These are phyloP conservation scores for Chaetodon trifasciatus DNA, from an alignment of 2,797 vertebrate species.

Conservation along the genomic window DNA sequence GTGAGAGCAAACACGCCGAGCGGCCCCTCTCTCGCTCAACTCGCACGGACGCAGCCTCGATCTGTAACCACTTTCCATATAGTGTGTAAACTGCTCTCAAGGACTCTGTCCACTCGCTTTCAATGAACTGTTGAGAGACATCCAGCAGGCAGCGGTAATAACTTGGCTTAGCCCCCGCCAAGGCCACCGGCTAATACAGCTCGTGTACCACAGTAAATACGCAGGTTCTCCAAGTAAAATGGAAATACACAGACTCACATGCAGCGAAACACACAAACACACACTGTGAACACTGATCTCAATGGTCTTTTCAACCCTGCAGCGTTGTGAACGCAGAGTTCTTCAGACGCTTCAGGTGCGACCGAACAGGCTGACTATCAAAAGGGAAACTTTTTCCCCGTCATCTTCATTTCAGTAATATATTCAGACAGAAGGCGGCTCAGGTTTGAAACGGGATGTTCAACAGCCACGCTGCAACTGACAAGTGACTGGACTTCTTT, in stretches of 20 bases:
- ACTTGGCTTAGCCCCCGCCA: slow-evolving; percentile 55
- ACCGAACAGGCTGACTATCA: slow-evolving; percentile 12
- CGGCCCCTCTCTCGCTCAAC: slow-evolving; percentile 13
- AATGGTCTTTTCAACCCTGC: slow-evolving; percentile 46
- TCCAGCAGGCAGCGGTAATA: slow-evolving; percentile 75
- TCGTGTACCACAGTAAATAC: slow-evolving; percentile 69
- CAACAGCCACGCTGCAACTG: too few relatives aligned
- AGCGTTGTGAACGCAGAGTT: slow-evolving; percentile 26
- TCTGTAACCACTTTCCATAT: slow-evolving; percentile 67
- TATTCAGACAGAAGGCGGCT: too few relatives aligned
- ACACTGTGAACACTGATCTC: slow-evolving; percentile 40
- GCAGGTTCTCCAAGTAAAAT: slow-evolving; percentile 70
- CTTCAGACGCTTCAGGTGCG: slow-evolving; percentile 7
- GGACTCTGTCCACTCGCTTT: slow-evolving; percentile 76
- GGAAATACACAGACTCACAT: slow-evolving; percentile 51
- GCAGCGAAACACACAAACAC: slow-evolving; percentile 34
- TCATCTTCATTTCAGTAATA: neutral
- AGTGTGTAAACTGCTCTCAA: slow-evolving; percentile 78
- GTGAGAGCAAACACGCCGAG: slow-evolving; percentile 49
- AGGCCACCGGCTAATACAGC: slow-evolving; percentile 76
- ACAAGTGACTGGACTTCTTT: neutral
- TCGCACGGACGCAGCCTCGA: slow-evolving; percentile 29
- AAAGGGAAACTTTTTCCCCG: neutral
- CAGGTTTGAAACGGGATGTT: too few relatives aligned
- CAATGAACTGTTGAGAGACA: slow-evolving; percentile 80